Evolutionary conservation across 2,888 invertebrate genomes (phyloP).

Genomic region (Odontocerum albicorne): DNA sequence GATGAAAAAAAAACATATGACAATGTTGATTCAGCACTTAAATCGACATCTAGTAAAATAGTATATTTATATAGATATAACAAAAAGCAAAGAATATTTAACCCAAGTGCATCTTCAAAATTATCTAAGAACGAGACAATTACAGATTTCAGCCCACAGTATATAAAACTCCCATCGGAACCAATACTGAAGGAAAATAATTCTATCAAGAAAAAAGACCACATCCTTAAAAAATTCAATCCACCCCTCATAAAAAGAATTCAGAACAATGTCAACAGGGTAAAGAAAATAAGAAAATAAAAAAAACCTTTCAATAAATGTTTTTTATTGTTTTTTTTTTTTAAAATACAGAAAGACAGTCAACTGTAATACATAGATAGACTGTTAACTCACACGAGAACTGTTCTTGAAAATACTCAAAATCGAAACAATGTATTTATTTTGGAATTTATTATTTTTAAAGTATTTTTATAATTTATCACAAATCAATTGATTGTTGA

Average conservation of each 20-base stretch:
- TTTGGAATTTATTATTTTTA: too few species aligned
- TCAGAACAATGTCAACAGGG: slow-evolving; percentile 49
- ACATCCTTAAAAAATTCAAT: slow-evolving; percentile 42
- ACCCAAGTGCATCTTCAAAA: slow-evolving; percentile 40
- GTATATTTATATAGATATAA: slow-evolving; percentile 47
- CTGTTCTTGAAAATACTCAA: too few species aligned
- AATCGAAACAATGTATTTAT: too few species aligned
- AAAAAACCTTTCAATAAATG: neutral
- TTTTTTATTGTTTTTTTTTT: neutral
- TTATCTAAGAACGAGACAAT: slow-evolving; percentile 18
- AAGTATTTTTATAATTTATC: too few species aligned
- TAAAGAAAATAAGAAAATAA: slow-evolving; percentile 23
- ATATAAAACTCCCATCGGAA: too few species aligned
- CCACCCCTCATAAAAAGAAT: slow-evolving; percentile 51
- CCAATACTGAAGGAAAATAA: too few species aligned
- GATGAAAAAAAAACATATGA: slow-evolving; percentile 40
- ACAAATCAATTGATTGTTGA: too few species aligned
- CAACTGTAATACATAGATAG: too few species aligned
- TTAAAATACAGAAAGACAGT: too few species aligned
- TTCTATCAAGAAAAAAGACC: too few species aligned
- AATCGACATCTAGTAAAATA: slow-evolving; percentile 26
- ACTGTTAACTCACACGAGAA: too few species aligned
- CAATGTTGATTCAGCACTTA: slow-evolving; percentile 38
- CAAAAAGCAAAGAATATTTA: slow-evolving; percentile 48
- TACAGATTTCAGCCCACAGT: too few species aligned